phyloP scores from a whole-genome alignment of 2,888 invertebrate species.

The Fragum whitleyi region DNA sequence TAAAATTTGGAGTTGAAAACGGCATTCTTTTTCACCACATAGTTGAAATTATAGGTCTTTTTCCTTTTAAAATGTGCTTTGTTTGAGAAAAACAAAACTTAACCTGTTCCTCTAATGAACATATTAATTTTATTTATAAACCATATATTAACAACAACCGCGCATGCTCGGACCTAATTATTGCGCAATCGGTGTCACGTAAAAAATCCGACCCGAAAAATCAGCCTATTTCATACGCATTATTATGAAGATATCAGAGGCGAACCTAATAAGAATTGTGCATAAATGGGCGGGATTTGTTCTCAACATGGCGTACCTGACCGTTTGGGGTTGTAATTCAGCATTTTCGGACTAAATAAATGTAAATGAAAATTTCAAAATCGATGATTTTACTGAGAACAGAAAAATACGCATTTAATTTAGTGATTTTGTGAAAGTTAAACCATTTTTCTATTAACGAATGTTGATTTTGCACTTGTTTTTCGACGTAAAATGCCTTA shows the following conservation, averaged over 20 bases:
- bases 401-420: constrained; percentile 12
- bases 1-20: too few relatives aligned
- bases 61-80: too few relatives aligned
- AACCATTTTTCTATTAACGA: not conserved
- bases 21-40: too few relatives aligned
- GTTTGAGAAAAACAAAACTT: too few relatives aligned
- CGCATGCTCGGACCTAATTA: constrained; percentile 11
- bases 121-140: too few relatives aligned
- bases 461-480: not conserved
- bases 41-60: too few relatives aligned
- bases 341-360: not conserved
- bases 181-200: constrained; percentile 2
- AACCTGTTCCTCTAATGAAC: too few relatives aligned
- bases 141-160: constrained; percentile 22
- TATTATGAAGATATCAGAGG: not conserved
- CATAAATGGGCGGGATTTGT: not conserved
- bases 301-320: constrained; percentile 13
- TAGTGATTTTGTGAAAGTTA: not conserved
- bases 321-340: not conserved
- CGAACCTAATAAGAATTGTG: not conserved
- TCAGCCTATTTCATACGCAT: constrained; percentile 5
- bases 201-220: constrained; percentile 22
- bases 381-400: not conserved
- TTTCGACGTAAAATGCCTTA: not conserved
- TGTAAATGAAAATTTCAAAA: not conserved